phyloP scores from a whole-genome alignment of 1,140 invertebrate species.

The Drosophila equinoxialis region DNA sequence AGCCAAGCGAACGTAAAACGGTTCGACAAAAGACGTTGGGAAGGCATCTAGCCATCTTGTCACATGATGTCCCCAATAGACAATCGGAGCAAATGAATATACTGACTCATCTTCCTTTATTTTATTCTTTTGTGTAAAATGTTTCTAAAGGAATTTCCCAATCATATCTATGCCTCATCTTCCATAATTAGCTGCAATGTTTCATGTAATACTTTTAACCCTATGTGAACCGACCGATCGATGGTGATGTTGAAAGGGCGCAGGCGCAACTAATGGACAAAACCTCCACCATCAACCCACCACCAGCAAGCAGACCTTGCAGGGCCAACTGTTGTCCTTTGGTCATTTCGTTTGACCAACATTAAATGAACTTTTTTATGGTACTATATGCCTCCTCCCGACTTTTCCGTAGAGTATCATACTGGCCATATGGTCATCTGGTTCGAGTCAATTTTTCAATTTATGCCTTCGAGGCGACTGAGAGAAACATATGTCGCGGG shows the following conservation, averaged over 20 bases:
- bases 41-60: conserved; percentile 46
- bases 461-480: conserved; percentile 4
- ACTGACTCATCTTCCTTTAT: conserved; percentile 48
- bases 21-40: conserved; percentile 58
- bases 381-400: conserved; percentile 5
- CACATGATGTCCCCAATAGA: conserved; percentile 38
- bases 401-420: background rate
- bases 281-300: conserved; percentile 47
- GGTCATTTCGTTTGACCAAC: conserved; percentile 70
- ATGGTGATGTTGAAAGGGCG: conserved; percentile 38
- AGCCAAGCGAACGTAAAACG: conserved; percentile 61
- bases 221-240: conserved; percentile 46
- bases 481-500: conserved; percentile 20
- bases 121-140: background rate
- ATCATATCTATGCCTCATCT: conserved; percentile 7
- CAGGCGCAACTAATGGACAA: conserved; percentile 77
- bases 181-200: conserved; percentile 60
- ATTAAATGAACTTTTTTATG: conserved; percentile 36
- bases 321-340: conserved; percentile 74
- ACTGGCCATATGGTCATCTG: conserved; percentile 48
- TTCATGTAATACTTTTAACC: conserved; percentile 64
- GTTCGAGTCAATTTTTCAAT: conserved; percentile 27
- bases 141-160: background rate
- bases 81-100: conserved; percentile 6
- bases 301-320: conserved; percentile 35